Conservation (phyloP, 1,140 invertebrate genomes). For the Atta texana region DNA sequence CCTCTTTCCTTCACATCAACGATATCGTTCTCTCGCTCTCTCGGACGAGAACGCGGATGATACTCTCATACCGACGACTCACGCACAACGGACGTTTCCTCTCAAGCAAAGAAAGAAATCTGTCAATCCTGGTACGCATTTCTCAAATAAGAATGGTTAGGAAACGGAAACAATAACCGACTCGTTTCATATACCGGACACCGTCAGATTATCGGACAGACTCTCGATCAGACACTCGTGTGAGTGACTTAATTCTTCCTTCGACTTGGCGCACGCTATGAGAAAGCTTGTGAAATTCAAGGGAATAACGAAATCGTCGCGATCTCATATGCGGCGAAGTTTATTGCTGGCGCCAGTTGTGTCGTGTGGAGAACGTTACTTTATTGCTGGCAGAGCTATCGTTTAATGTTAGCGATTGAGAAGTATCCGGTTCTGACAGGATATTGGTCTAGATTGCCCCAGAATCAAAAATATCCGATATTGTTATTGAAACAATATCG, state of each 20-base stretch:
- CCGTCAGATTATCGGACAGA: slow-evolving; percentile 43
- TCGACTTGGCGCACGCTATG: background rate
- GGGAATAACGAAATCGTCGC: slow-evolving; percentile 41
- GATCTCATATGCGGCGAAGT: slow-evolving; percentile 41
- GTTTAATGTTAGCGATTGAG: slow-evolving; percentile 31
- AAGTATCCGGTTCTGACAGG: background rate
- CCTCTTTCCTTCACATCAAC: background rate
- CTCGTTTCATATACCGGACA: slow-evolving; percentile 54
- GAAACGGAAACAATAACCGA: slow-evolving; percentile 65
- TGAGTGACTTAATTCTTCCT: slow-evolving; percentile 46
- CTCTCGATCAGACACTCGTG: background rate
- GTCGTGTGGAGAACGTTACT: slow-evolving; percentile 12
- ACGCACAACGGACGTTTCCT: slow-evolving; percentile 27
- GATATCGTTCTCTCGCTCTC: background rate
- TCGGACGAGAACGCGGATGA: background rate
- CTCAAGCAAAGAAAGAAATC: slow-evolving; percentile 41
- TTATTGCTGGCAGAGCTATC: slow-evolving; percentile 17
- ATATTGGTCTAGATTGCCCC: background rate
- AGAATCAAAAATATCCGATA: slow-evolving; percentile 34
- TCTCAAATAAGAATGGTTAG: slow-evolving; percentile 41
- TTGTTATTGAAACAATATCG: background rate
- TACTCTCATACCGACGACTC: slow-evolving; percentile 25
- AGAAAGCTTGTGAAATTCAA: slow-evolving; percentile 38
- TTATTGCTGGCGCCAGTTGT: slow-evolving; percentile 57
- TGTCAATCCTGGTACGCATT: slow-evolving; percentile 42